Conservation (phyloP, 2,888 invertebrate genomes). For the Punctoribates punctum region DNA sequence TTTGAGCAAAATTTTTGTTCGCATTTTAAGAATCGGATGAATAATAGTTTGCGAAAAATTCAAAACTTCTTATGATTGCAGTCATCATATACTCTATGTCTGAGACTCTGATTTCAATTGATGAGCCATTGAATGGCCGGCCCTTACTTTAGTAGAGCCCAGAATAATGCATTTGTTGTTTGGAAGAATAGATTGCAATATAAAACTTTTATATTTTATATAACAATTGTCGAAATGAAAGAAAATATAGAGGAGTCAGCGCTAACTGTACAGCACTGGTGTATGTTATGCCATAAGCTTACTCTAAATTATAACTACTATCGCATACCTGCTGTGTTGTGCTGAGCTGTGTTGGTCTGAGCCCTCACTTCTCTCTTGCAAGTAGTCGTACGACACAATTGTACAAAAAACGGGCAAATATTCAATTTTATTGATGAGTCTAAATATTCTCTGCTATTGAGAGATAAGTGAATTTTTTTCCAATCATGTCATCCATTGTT, state of each 20-base stretch:
- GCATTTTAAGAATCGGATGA: not conserved
- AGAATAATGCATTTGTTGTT: conserved; percentile 21
- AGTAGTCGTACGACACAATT: not conserved
- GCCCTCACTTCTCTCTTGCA: not conserved
- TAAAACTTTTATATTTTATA: conserved; percentile 35
- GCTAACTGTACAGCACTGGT: not conserved
- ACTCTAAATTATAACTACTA: conserved; percentile 30
- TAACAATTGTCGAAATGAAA: conserved; percentile 30
- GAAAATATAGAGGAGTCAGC: conserved; percentile 25
- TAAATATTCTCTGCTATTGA: conserved; percentile 19
- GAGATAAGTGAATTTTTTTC: conserved; percentile 17
- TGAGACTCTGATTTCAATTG: conserved; percentile 24
- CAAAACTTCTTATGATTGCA: conserved; percentile 35
- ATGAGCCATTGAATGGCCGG: conserved; percentile 12
- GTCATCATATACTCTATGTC: conserved; percentile 14
- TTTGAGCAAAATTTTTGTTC: not conserved
- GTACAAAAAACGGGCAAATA: not conserved
- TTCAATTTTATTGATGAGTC: conserved; percentile 17
- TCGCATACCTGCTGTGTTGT: conserved; percentile 37
- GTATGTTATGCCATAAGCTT: not conserved
- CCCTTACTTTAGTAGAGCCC: not conserved
- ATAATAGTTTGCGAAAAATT: conserved; percentile 3
- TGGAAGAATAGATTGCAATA: conserved; percentile 10
- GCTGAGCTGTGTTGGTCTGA: conserved; percentile 22
- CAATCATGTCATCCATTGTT: not conserved